phyloP scores from a whole-genome alignment of 2,888 invertebrate genomes.

The Dendrolimus pini region DNA sequence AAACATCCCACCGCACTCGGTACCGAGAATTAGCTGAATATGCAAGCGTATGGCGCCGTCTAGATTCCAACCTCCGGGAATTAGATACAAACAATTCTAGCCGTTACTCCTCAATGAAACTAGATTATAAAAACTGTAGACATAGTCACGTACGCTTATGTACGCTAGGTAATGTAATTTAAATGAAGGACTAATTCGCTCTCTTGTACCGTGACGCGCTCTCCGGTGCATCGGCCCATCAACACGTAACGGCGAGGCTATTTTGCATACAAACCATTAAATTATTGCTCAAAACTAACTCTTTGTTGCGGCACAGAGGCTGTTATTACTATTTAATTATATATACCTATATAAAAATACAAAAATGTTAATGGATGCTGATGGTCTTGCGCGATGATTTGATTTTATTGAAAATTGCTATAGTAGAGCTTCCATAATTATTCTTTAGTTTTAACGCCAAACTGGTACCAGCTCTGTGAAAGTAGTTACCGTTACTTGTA shows the following conservation, averaged over 20 bases:
- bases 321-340: constrained; percentile 73
- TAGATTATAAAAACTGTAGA: constrained; percentile 40
- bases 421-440: constrained; percentile 1
- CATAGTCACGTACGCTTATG: constrained; percentile 48
- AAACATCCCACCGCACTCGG: constrained; percentile 24
- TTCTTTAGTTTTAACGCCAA: too few species aligned
- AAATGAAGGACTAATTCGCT: constrained; percentile 72
- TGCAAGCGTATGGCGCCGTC: constrained; percentile 29
- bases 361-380: constrained; percentile 63
- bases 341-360: constrained; percentile 68
- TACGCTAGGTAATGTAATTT: constrained; percentile 64
- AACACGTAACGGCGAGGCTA: constrained; percentile 71
- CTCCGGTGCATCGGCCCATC: constrained; percentile 67
- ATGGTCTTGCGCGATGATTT: constrained; percentile 49
- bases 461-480: too few species aligned
- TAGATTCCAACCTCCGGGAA: constrained; percentile 31
- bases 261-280: constrained; percentile 76
- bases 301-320: constrained; percentile 71
- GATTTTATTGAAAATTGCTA: constrained; percentile 55
- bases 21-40: constrained; percentile 24
- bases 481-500: too few species aligned
- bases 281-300: constrained; percentile 76
- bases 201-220: constrained; percentile 69
- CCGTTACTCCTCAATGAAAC: constrained; percentile 40
- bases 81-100: constrained; percentile 40